Evolutionary conservation across 2,888 invertebrate species (phyloP).

Genomic region (Macaria notata): DNA sequence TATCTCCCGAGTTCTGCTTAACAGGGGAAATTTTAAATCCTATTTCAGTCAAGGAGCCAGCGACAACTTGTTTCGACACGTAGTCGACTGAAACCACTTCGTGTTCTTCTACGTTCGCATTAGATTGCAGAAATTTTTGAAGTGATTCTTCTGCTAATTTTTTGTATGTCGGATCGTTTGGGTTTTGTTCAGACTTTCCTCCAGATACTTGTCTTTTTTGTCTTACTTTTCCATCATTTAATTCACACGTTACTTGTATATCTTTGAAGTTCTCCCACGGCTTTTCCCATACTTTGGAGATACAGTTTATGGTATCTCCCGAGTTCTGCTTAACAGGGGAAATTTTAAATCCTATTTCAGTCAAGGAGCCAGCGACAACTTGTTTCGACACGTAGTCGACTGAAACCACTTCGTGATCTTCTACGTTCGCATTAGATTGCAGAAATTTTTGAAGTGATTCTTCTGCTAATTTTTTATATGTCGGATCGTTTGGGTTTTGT

Average conservation of each 20-base stretch:
- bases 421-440: slow-evolving; percentile 28
- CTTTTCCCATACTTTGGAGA: slow-evolving; percentile 35
- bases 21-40: slow-evolving; percentile 76
- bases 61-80: slow-evolving; percentile 67
- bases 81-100: slow-evolving; percentile 53
- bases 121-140: slow-evolving; percentile 36
- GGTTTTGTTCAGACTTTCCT: slow-evolving; percentile 6
- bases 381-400: slow-evolving; percentile 63
- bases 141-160: slow-evolving; percentile 45
- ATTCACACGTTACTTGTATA: slow-evolving; percentile 35
- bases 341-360: slow-evolving; percentile 78
- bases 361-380: slow-evolving; percentile 72
- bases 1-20: slow-evolving; percentile 47
- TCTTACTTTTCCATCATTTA: slow-evolving; percentile 12
- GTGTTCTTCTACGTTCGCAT: slow-evolving; percentile 31
- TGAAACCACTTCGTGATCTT: slow-evolving; percentile 42
- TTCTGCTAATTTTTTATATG: slow-evolving; percentile 40
- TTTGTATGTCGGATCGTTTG: slow-evolving; percentile 34
- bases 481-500: slow-evolving; percentile 24
- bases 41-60: slow-evolving; percentile 75
- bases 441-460: slow-evolving; percentile 42
- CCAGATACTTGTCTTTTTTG: slow-evolving; percentile 35
- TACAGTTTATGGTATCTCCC: slow-evolving; percentile 30
- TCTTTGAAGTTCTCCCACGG: slow-evolving; percentile 35
- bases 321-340: slow-evolving; percentile 65